phyloP scores from a whole-genome alignment of 2,888 invertebrate genomes.

The Nesidiocoris tenuis region DNA sequence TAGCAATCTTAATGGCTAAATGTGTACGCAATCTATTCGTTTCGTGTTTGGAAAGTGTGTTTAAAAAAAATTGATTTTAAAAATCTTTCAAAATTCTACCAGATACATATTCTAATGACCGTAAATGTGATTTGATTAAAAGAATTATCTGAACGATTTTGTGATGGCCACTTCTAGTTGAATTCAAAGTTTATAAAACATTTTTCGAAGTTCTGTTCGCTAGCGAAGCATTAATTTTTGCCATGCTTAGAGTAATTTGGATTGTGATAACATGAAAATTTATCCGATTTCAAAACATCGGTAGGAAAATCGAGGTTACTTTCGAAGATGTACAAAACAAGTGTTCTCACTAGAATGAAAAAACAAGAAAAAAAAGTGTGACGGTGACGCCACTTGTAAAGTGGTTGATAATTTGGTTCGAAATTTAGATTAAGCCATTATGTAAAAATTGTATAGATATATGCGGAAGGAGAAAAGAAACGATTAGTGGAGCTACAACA shows the following conservation, averaged over 20 bases:
- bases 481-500: neutral
- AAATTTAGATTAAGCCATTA: slow-evolving; percentile 34
- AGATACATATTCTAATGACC: slow-evolving; percentile 39
- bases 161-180: slow-evolving; percentile 43
- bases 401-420: slow-evolving; percentile 26
- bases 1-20: slow-evolving; percentile 36
- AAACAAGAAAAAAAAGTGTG: slow-evolving; percentile 10
- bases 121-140: slow-evolving; percentile 34
- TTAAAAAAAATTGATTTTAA: slow-evolving; percentile 25
- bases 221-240: slow-evolving; percentile 19
- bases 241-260: slow-evolving; percentile 31
- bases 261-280: slow-evolving; percentile 39
- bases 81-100: slow-evolving; percentile 16
- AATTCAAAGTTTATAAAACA: slow-evolving; percentile 37
- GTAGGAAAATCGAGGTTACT: slow-evolving; percentile 39
- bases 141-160: slow-evolving; percentile 37
- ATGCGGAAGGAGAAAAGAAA: neutral
- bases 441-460: slow-evolving; percentile 24
- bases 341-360: slow-evolving; percentile 14
- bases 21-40: slow-evolving; percentile 41
- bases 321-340: slow-evolving; percentile 33
- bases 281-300: slow-evolving; percentile 36
- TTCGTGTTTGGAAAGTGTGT: slow-evolving; percentile 38
- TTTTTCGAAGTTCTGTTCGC: slow-evolving; percentile 10
- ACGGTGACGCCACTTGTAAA: slow-evolving; percentile 32